A percentile compares a stretch with the other conserved stretches of the same genome.
These are phyloP conservation scores for Myotis lucifugus DNA, from an alignment of 2,113 vertebrate species.

Conservation along the genomic window DNA sequence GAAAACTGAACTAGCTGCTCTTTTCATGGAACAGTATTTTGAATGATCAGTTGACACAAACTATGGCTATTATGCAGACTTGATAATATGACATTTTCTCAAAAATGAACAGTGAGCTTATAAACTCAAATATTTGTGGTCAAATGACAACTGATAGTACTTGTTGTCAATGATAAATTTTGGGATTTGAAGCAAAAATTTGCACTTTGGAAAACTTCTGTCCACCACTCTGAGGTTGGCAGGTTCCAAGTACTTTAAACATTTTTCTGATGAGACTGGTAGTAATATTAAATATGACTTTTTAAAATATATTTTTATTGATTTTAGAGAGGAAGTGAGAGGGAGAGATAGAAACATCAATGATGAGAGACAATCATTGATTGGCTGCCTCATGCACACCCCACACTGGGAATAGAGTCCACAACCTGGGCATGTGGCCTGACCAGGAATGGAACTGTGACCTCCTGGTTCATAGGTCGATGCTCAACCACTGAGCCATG, in stretches of 20 bases:
- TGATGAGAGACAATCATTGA: no score
- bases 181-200: slow-evolving; percentile 29
- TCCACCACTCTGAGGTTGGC: neutral
- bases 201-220: slow-evolving; percentile 27
- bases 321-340: no score
- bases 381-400: no score
- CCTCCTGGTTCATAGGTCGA: no score
- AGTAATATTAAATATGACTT: neutral
- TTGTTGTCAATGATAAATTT: neutral
- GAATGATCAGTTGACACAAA: neutral
- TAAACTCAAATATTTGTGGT: slow-evolving; percentile 19
- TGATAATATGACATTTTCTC: slow-evolving; percentile 14
- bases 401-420: no score
- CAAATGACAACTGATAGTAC: neutral
- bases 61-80: neutral
- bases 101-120: slow-evolving; percentile 23
- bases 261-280: neutral
- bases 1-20: neutral
- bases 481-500: no score
- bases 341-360: no score
- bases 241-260: neutral
- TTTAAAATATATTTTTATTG: no score
- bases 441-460: no score
- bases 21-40: neutral
- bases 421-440: no score